Percentiles rank a stretch among this genome's conserved stretches.
phyloP scores from a whole-genome alignment of 1,140 invertebrate genomes.

The Drosophila mauritiana region DNA sequence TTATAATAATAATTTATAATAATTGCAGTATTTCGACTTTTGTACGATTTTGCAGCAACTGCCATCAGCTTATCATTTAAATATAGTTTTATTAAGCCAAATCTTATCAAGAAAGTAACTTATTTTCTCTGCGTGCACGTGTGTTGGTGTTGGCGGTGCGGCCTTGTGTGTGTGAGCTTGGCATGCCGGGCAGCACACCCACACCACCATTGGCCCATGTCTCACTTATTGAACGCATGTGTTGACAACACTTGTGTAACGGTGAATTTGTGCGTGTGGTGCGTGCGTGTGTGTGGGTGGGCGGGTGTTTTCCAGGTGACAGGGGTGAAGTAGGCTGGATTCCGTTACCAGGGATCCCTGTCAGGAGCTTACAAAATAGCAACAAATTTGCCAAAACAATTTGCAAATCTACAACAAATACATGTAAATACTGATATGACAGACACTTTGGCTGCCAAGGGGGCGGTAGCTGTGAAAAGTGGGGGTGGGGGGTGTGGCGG shows the following conservation, averaged over 20 bases:
- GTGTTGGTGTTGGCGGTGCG: conserved; percentile 5
- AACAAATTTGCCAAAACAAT: conserved; percentile 83
- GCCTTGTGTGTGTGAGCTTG: conserved; percentile 32
- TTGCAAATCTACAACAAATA: conserved; percentile 80
- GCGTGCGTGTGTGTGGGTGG: conserved; percentile 33
- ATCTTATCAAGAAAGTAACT: not conserved
- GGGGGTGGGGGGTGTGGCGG: not conserved
- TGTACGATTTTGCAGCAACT: too few species aligned
- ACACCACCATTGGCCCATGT: conserved; percentile 11
- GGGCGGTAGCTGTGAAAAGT: not conserved
- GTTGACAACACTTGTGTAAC: conserved; percentile 83
- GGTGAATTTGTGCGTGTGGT: conserved; percentile 80
- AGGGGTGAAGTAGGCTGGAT: not conserved
- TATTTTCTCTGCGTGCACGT: conserved; percentile 6
- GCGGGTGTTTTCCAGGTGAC: conserved; percentile 1
- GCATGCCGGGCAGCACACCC: conserved; percentile 28
- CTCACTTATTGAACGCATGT: conserved; percentile 64
- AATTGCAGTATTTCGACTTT: too few species aligned
- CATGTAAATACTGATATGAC: conserved; percentile 82
- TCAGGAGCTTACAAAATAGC: conserved; percentile 59
- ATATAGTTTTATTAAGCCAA: not conserved
- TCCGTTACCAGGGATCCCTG: conserved; percentile 44
- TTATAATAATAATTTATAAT: too few species aligned
- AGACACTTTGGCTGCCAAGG: conserved; percentile 40
- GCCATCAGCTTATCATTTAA: too few species aligned